Base-by-base conservation (phyloP, 2,797 vertebrate genomes). In the Cuniculus paca region DNA sequence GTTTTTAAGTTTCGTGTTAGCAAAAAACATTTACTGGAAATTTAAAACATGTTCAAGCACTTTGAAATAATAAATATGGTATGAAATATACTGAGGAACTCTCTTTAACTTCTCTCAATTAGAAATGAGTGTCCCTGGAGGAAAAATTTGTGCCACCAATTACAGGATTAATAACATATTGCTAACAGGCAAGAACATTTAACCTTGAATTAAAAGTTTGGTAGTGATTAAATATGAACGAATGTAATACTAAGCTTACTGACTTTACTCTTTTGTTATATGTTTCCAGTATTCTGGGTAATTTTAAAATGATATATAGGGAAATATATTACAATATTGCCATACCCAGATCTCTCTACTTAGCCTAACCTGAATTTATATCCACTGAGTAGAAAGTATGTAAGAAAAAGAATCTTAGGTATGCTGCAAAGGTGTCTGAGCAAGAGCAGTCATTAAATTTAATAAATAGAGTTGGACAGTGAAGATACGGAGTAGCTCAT, bases 91-190 rank as follows among this genome's bases (percentile, higher is more conserved):
- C 74, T 63, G 14, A 85, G 20, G 56, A 94, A 7, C 10, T 91
- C 84, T 91, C 7, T 26, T 39, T 68, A 91, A 65, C 5, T 75
- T 61, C 34, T 96, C 88, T 58, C 82, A 79, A 70, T 88, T 68
- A 72, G 6, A 31, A 95, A 34, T 79, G 12, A 5, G 68, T 34
- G 1, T 79, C 36, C 20, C 36, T 87, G 75, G 52, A 91, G 65
- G 77, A 74, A 96, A 95, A 92, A 20, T 4, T 92, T 54, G 36
- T 80, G 81, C 95, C 52, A 65, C 36, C 91, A 31, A 88, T 84
- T 91, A 52, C 68, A 74, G 31, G 31, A 54, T 94, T 92, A 90
- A 90, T 92, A 95, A 84, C 78, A 91, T 81, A 6, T 83, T 93
- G 42, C 36, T 87, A 45, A 87, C 82, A 63, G 56, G 34, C 61